Evolutionary conservation across 2,797 vertebrate genomes (phyloP), one percentile per base, ranked within the genome.

Genomic region (Caiman crocodilus): DNA sequence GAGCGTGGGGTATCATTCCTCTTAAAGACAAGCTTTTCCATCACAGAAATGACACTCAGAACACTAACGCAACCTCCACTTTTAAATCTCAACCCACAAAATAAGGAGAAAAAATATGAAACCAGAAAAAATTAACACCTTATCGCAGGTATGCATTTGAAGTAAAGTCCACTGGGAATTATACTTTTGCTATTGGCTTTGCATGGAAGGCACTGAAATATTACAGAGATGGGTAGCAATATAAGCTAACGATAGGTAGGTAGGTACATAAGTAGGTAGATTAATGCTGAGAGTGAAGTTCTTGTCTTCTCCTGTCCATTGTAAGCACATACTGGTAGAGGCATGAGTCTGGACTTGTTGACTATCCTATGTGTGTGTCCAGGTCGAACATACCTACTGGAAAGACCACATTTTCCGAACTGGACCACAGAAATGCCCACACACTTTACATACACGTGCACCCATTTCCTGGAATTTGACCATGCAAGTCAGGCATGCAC

Each of bases 401-500:
- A 13, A 21, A 20, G 11, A 69, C 32, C 67, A 69, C 20, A 35
- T 32, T 69, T 23, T 69, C 67, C 67, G 32, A 69, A 69, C 67
- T 69, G 32, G 11, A 18, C 23, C 35, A 50, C 23, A 21, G 67
- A 23, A 30, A 67, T 13, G 23, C 6, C 30, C 67, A 35, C n/a
- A 28, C n/a, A 17, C 16, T 69, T 69, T 69, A 32, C 21, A 69
- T 69, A 32, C 65, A 35, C 30, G 20, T 69, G 30, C 76, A 18
- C 13, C 26, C 63, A 35, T 55, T 14, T 28, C 23, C 32, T 71
- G 21, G 14, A 21, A 10, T 56, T 80, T 80, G 60, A 87, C 77
- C 1, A 6, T 88, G 73, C 23, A 83, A 87, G 42, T 13, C 23
- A 1, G 0, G 1, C 18, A 57, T 0, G 0, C 42, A 50, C 21